These are phyloP conservation scores for Octopus bimaculoides DNA, from an alignment of 1,140 invertebrate genomes.

Conservation along the genomic window DNA sequence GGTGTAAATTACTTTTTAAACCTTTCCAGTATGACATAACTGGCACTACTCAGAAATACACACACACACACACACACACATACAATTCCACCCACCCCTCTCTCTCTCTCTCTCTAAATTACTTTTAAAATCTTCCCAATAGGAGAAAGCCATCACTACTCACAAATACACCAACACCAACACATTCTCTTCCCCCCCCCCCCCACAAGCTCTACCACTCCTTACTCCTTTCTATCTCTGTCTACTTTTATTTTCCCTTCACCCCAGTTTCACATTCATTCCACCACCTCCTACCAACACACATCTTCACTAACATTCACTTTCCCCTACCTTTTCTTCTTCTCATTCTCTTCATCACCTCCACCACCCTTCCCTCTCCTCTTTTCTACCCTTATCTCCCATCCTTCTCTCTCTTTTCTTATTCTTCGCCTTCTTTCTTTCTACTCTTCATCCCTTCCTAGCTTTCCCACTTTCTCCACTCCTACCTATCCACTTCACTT, in stretches of 20 bases:
- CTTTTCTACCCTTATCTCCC: not conserved
- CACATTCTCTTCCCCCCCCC: not conserved
- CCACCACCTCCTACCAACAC: not conserved
- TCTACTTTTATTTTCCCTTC: not conserved
- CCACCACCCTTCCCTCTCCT: not conserved
- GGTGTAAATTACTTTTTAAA: too few relatives aligned
- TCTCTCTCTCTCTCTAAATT: too few relatives aligned
- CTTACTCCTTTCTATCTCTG: not conserved
- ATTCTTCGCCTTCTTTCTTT: not conserved
- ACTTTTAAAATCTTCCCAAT: too few relatives aligned
- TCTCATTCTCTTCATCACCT: not conserved
- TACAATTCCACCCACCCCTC: too few relatives aligned
- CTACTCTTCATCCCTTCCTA: not conserved
- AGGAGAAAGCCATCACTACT: too few relatives aligned
- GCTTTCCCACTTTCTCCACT: not conserved
- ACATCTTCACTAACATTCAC: not conserved
- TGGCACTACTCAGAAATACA: too few relatives aligned
- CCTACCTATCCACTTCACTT: not conserved
- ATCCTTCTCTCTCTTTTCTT: not conserved
- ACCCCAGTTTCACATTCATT: not conserved
- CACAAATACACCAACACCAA: too few relatives aligned
- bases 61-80: too few relatives aligned
- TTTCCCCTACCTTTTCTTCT: not conserved
- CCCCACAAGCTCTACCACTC: not conserved
- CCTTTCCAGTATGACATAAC: too few relatives aligned